phyloP scores from a whole-genome alignment of 2,797 vertebrate genomes.

The Microctenopoma lineatum region DNA sequence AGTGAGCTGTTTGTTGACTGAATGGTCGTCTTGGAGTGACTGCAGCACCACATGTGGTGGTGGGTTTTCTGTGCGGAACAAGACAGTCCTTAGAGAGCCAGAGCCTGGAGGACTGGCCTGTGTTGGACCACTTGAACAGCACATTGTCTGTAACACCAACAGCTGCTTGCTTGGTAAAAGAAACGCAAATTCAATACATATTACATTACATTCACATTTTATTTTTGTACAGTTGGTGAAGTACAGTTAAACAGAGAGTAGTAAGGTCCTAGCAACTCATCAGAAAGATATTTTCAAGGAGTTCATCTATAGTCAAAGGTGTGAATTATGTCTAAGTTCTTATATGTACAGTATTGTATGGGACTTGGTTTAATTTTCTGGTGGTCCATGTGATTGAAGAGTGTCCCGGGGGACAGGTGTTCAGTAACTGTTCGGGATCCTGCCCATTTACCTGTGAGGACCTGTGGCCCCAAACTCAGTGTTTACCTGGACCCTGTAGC shows the following conservation, averaged over 20 bases:
- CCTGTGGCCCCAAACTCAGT: slow-evolving; percentile 83
- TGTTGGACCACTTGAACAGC: slow-evolving; percentile 68
- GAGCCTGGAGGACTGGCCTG: slow-evolving; percentile 78
- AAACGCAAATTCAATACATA: not conserved
- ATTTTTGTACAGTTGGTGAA: not conserved
- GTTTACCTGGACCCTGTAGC: slow-evolving; percentile 81
- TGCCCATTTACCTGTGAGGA: slow-evolving; percentile 88
- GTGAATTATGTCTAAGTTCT: not conserved
- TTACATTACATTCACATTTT: not conserved
- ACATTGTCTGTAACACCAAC: slow-evolving; percentile 81
- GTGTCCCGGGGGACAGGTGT: slow-evolving; percentile 82
- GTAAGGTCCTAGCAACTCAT: not conserved
- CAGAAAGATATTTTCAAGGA: not conserved
- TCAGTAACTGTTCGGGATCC: slow-evolving; percentile 80
- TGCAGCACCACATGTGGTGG: slow-evolving; percentile 86
- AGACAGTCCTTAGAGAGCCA: slow-evolving; percentile 67
- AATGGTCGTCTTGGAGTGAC: slow-evolving; percentile 86
- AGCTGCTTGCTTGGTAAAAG: slow-evolving; percentile 85
- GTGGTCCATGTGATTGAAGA: slow-evolving; percentile 70
- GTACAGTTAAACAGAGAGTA: not conserved
- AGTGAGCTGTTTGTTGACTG: slow-evolving; percentile 83
- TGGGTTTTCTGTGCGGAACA: slow-evolving; percentile 77
- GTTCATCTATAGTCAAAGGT: slow-evolving; percentile 7
- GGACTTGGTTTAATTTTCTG: not conserved
- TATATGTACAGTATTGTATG: not conserved